phyloP scores from a whole-genome alignment of 2,797 vertebrate species.

The Mormyrus proboscirostris region DNA sequence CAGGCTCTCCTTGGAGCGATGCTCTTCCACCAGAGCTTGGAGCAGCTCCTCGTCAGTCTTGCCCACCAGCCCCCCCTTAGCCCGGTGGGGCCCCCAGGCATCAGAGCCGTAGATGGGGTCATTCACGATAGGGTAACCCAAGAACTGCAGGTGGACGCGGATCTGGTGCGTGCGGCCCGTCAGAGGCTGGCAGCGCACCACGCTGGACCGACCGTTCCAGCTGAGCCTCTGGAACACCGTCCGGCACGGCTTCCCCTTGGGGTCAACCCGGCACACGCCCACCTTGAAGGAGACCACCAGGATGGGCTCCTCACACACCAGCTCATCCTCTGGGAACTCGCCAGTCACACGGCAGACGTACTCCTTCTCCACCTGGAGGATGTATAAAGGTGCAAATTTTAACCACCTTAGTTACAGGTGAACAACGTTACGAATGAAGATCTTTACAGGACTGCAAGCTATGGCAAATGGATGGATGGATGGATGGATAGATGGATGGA shows the following conservation, averaged over 20 bases:
- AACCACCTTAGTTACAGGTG: background rate
- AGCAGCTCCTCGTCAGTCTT: conserved; percentile 81
- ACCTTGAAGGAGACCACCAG: conserved; percentile 81
- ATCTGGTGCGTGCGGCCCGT: conserved; percentile 97
- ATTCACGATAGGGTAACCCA: conserved; percentile 88
- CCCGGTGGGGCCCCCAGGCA: conserved; percentile 81
- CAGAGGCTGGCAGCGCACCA: conserved; percentile 78
- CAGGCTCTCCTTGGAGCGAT: conserved; percentile 75
- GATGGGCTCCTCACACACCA: conserved; percentile 87
- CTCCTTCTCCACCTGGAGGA: conserved; percentile 84
- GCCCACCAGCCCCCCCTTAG: conserved; percentile 70
- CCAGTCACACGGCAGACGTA: conserved; percentile 89
- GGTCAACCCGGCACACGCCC: conserved; percentile 85
- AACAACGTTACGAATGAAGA: background rate
- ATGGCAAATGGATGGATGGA: background rate
- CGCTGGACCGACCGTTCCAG: conserved; percentile 79
- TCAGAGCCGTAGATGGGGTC: conserved; percentile 90
- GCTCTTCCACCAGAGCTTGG: conserved; percentile 75
- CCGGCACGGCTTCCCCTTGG: conserved; percentile 78
- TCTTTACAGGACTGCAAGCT: background rate
- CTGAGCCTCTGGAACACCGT: conserved; percentile 84
- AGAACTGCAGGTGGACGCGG: conserved; percentile 89
- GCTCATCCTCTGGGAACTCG: conserved; percentile 74
- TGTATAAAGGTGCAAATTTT: background rate
- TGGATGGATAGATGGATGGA: too few relatives aligned